Evolutionary conservation across 2,797 vertebrate genomes (phyloP).

Genomic region (Aselliscus stoliczkanus): DNA sequence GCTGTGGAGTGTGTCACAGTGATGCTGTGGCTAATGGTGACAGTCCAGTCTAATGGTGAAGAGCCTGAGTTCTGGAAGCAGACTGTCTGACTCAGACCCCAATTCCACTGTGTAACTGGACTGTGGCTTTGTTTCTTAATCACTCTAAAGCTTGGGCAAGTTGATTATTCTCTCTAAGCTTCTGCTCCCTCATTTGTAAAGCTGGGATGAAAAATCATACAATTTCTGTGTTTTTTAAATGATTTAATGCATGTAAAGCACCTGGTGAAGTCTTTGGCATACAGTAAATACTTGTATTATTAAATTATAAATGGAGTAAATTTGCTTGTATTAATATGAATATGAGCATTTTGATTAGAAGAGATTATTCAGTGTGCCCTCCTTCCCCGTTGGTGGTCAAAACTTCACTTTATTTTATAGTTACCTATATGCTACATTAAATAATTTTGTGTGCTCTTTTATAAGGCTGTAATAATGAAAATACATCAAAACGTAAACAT

Average conservation of each 20-base stretch:
- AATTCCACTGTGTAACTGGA: too few relatives aligned
- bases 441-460: not conserved
- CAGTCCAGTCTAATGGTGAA: not conserved
- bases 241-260: not conserved
- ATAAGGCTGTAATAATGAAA: not conserved
- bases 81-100: not conserved
- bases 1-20: accelerated
- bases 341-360: not conserved
- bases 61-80: not conserved
- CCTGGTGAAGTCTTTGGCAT: not conserved
- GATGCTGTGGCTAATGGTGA: not conserved
- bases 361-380: not conserved
- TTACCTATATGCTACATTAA: not conserved
- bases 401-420: not conserved
- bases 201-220: not conserved
- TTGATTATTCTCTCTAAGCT: not conserved
- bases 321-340: not conserved
- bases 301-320: not conserved
- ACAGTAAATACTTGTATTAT: not conserved
- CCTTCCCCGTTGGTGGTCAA: not conserved
- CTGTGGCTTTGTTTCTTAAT: not conserved
- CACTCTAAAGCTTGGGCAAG: not conserved
- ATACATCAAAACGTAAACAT: not conserved
- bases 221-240: not conserved
- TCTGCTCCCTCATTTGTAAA: not conserved